These are phyloP conservation scores for Myripristis jacobus DNA, from an alignment of 2,797 vertebrate species.

Conservation along the genomic window DNA sequence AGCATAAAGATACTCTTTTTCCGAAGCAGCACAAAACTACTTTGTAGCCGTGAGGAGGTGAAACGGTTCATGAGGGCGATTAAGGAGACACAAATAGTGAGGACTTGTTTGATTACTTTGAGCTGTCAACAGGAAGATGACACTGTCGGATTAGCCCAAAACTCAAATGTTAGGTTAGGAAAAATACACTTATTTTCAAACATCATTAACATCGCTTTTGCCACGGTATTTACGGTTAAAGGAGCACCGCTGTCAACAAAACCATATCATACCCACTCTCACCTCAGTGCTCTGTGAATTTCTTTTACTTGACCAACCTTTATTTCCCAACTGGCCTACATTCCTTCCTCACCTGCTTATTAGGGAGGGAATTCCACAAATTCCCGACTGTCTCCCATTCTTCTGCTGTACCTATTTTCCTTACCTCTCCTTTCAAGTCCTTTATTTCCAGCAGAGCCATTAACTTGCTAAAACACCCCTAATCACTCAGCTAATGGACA, in stretches of 20 bases:
- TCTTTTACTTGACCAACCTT: slow-evolving; percentile 23
- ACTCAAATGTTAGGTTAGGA: no score
- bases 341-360: slow-evolving; percentile 60
- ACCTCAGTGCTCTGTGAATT: slow-evolving; percentile 1
- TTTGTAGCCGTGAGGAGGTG: no score
- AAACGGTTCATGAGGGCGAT: no score
- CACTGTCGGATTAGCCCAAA: no score
- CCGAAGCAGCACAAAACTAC: no score
- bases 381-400: slow-evolving; percentile 31
- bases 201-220: no score
- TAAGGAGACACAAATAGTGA: no score
- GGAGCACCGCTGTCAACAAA: background rate
- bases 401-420: slow-evolving; percentile 22
- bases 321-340: slow-evolving; percentile 31
- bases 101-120: background rate
- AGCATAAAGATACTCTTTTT: no score
- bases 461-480: slow-evolving; percentile 1
- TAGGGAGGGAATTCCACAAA: slow-evolving; percentile 69
- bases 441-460: background rate
- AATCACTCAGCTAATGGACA: slow-evolving; percentile 8
- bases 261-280: background rate
- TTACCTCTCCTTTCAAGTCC: background rate
- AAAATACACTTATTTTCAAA: no score
- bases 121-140: background rate
- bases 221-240: background rate